phyloP scores from a whole-genome alignment of 2,888 invertebrate species.

The Drosophila rellima region DNA sequence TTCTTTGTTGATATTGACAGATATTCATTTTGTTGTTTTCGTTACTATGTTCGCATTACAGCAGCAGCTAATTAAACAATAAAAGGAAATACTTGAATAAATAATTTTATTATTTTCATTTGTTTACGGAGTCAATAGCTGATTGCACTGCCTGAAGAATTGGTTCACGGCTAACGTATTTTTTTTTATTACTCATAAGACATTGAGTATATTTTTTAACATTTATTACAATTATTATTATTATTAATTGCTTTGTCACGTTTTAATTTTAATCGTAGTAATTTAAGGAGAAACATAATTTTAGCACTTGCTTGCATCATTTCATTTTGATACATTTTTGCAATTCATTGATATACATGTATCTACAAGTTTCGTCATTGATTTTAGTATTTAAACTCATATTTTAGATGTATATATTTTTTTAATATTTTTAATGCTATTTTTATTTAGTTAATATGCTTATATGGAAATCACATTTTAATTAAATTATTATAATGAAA shows the following conservation, averaged over 20 bases:
- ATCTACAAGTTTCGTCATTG: neutral
- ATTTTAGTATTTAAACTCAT: neutral
- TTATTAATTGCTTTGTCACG: slow-evolving; percentile 19
- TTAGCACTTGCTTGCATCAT: slow-evolving; percentile 1
- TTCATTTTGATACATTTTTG: neutral
- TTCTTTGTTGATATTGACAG: slow-evolving; percentile 23
- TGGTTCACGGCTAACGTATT: slow-evolving; percentile 29
- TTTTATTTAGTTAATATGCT: neutral
- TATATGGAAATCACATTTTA: neutral
- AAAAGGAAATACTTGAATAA: slow-evolving; percentile 28
- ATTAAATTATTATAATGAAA: neutral
- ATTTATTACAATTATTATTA: slow-evolving; percentile 3
- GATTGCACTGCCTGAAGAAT: slow-evolving; percentile 21
- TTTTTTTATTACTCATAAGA: neutral
- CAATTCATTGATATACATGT: neutral
- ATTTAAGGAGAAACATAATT: neutral
- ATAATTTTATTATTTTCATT: slow-evolving; percentile 11
- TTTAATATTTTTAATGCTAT: neutral
- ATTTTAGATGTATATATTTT: neutral
- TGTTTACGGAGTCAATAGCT: slow-evolving; percentile 33
- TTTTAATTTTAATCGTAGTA: slow-evolving; percentile 1
- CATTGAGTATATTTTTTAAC: neutral
- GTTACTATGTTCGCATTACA: slow-evolving; percentile 19
- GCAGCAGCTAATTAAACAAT: slow-evolving; percentile 59
- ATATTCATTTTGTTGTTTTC: slow-evolving; percentile 51